Conservation (phyloP, 1,140 invertebrate genomes). For the Listronotus oregonensis region DNA sequence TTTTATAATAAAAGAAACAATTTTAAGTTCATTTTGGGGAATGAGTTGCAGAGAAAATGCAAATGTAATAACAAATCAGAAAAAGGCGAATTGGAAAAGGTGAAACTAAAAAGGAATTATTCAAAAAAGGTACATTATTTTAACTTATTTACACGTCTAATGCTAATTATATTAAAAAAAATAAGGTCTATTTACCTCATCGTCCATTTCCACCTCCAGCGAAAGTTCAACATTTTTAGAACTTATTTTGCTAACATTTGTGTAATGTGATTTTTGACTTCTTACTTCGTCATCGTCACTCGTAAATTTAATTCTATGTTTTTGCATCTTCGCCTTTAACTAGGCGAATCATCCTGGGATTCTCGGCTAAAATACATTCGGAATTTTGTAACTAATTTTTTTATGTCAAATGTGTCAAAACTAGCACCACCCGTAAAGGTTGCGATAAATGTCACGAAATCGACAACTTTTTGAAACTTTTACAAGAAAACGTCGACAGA, state of each 20-base stretch:
- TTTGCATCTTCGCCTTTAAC: conserved; percentile 33
- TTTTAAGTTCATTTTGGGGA: too few relatives aligned
- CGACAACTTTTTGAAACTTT: conserved; percentile 5
- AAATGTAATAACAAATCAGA: too few relatives aligned
- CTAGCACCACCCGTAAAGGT: not conserved
- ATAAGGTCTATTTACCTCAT: conserved; percentile 25
- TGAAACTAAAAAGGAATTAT: too few relatives aligned
- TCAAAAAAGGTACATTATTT: too few relatives aligned
- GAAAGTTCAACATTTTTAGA: conserved; percentile 40
- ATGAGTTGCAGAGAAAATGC: too few relatives aligned
- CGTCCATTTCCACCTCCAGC: conserved; percentile 45
- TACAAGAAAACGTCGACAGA: not conserved
- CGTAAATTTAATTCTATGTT: conserved; percentile 35
- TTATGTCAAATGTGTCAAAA: conserved; percentile 18
- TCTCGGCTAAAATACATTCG: conserved; percentile 17
- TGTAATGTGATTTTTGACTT: conserved; percentile 31
- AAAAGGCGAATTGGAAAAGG: too few relatives aligned
- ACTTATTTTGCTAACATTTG: conserved; percentile 24
- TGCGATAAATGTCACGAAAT: not conserved
- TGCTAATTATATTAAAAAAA: too few relatives aligned
- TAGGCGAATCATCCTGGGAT: conserved; percentile 29
- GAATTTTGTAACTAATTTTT: conserved; percentile 27
- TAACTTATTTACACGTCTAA: too few relatives aligned
- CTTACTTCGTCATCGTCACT: conserved; percentile 34
- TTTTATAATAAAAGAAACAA: too few relatives aligned